These are phyloP conservation scores for Glaucidium brasilianum DNA, from an alignment of 2,113 vertebrate genomes.

Conservation along the genomic window DNA sequence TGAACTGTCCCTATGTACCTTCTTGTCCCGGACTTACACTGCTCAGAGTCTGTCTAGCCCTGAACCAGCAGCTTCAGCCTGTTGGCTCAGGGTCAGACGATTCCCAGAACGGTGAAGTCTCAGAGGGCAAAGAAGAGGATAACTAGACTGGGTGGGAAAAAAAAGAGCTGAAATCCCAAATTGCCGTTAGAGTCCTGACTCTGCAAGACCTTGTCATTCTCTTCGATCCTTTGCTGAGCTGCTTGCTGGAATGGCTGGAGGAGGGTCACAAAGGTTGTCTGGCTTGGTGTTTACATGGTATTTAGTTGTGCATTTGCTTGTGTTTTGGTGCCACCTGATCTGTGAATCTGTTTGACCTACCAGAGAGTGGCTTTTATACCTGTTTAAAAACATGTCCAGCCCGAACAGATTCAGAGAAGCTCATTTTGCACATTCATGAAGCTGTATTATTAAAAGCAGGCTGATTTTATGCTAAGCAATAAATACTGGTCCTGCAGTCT, in stretches of 20 bases:
- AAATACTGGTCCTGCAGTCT: not conserved
- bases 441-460: not conserved
- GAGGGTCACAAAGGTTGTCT: not conserved
- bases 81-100: fast-evolving
- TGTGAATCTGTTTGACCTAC: not conserved
- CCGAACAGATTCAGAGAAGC: not conserved
- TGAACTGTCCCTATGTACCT: not conserved
- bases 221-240: not conserved
- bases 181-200: not conserved
- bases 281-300: not conserved
- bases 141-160: not conserved
- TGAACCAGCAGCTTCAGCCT: not conserved
- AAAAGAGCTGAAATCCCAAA: not conserved
- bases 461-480: not conserved
- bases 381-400: not conserved
- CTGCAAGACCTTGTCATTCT: not conserved
- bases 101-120: not conserved
- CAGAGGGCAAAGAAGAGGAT: not conserved
- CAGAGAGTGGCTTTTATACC: not conserved
- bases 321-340: not conserved
- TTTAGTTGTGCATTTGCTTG: not conserved
- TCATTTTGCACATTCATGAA: not conserved
- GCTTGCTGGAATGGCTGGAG: not conserved
- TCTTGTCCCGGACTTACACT: not conserved
- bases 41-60: not conserved